Conservation (phyloP, 1,140 invertebrate species). For the Drosophila melanica region DNA sequence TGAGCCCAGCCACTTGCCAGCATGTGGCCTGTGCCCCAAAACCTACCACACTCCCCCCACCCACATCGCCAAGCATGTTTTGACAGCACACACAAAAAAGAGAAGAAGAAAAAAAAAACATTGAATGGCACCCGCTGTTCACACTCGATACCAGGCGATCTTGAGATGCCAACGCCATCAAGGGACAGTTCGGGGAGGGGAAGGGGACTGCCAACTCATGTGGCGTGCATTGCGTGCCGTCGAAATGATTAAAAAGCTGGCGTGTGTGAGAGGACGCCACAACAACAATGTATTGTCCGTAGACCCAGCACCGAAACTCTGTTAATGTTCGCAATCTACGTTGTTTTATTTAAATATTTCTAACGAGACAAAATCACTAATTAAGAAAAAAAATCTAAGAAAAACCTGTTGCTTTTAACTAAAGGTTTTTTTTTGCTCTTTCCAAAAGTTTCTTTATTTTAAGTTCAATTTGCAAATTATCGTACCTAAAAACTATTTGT, state of each 20-base stretch:
- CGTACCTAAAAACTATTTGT: too few relatives aligned
- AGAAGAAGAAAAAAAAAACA: constrained; percentile 1
- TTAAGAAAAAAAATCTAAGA: too few relatives aligned
- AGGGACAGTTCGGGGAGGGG: not conserved
- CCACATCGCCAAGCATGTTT: constrained; percentile 49
- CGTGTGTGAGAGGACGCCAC: constrained; percentile 44
- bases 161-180: constrained; percentile 54
- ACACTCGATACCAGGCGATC: constrained; percentile 68
- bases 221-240: constrained; percentile 57
- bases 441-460: too few relatives aligned
- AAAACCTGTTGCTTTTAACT: too few relatives aligned
- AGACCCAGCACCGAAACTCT: not conserved
- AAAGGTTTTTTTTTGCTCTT: too few relatives aligned
- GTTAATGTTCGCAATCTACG: too few relatives aligned
- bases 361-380: too few relatives aligned
- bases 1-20: constrained; percentile 62
- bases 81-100: constrained; percentile 45
- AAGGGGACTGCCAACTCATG: constrained; percentile 12
- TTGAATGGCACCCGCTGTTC: constrained; percentile 58
- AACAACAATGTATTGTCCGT: constrained; percentile 15
- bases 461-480: too few relatives aligned
- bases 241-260: constrained; percentile 65
- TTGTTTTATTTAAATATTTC: too few relatives aligned
- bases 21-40: constrained; percentile 48
- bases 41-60: not conserved